Evolutionary conservation across 2,888 invertebrate genomes (phyloP).

Genomic region (Xiphydria camelus): DNA sequence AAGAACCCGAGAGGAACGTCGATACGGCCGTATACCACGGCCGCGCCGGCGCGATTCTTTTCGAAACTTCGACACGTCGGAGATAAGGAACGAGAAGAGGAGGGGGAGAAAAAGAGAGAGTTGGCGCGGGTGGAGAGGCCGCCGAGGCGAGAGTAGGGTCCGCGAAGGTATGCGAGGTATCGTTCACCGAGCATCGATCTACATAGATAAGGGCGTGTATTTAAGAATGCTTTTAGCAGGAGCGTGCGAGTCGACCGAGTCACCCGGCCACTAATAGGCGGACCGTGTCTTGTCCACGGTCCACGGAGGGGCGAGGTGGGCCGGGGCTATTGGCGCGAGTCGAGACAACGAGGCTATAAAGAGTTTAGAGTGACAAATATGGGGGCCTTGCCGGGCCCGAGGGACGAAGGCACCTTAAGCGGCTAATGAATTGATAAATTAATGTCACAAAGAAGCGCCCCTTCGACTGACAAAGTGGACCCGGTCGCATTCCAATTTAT

Average conservation of each 20-base stretch:
- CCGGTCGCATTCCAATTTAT: neutral
- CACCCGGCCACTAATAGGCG: slow-evolving; percentile 39
- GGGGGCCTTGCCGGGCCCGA: neutral
- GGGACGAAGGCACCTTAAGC: neutral
- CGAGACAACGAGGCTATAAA: neutral
- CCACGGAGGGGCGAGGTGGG: neutral
- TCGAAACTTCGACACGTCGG: slow-evolving; percentile 4
- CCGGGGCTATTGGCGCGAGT: slow-evolving; percentile 3
- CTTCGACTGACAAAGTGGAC: neutral
- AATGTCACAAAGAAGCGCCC: neutral
- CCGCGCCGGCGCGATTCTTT: too few relatives aligned
- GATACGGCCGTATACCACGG: too few relatives aligned
- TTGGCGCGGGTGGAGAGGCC: slow-evolving; percentile 6
- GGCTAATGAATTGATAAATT: neutral
- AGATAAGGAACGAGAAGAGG: slow-evolving; percentile 2
- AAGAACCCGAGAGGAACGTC: too few relatives aligned
- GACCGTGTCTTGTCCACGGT: slow-evolving; percentile 19
- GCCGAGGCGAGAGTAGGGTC: slow-evolving; percentile 2
- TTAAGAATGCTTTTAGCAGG: slow-evolving; percentile 53
- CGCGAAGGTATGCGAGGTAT: slow-evolving; percentile 23
- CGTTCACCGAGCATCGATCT: slow-evolving; percentile 38
- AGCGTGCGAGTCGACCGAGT: slow-evolving; percentile 8
- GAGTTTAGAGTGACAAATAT: slow-evolving; percentile 14
- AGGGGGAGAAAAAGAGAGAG: slow-evolving; percentile 12
- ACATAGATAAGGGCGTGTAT: slow-evolving; percentile 48